Percentiles rank a stretch among this genome's conserved stretches.
Evolutionary conservation across 1,140 invertebrate genomes (phyloP).

Genomic region (Heliconius hermathena): DNA sequence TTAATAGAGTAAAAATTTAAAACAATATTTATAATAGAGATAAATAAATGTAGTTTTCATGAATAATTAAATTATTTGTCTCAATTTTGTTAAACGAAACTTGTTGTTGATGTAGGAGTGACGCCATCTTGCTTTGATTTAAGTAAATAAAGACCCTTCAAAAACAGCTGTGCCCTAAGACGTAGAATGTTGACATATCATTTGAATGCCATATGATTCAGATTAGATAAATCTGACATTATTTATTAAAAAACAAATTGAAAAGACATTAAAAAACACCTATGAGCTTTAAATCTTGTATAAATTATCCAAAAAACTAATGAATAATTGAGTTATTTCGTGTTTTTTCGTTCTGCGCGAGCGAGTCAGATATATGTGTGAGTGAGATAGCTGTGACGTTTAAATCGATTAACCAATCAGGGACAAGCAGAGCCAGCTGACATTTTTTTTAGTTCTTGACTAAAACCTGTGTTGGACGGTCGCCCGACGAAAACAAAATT

Average conservation of each 20-base stretch:
- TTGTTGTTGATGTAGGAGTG: constrained; percentile 59
- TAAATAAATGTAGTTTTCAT: not conserved
- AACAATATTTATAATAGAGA: not conserved
- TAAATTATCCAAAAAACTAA: constrained; percentile 12
- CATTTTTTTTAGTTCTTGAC: constrained; percentile 71
- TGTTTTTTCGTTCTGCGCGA: constrained; percentile 43
- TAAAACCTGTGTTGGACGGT: constrained; percentile 49
- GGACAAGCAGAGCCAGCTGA: constrained; percentile 66
- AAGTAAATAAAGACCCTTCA: constrained; percentile 48
- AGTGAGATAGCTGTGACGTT: constrained; percentile 52
- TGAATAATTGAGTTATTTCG: constrained; percentile 31
- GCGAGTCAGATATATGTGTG: constrained; percentile 47
- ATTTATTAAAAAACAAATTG: constrained; percentile 30
- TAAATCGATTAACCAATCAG: constrained; percentile 77
- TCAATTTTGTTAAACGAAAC: constrained; percentile 23
- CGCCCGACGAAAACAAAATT: constrained; percentile 46
- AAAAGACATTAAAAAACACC: constrained; percentile 1
- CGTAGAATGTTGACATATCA: constrained; percentile 64
- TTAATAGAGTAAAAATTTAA: not conserved
- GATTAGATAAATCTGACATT: constrained; percentile 42
- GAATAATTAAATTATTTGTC: not conserved
- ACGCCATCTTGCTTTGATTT: constrained; percentile 57
- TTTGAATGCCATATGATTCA: constrained; percentile 72
- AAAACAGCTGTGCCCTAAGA: constrained; percentile 70
- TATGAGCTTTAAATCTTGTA: not conserved